Percentiles rank a stretch among this genome's conserved stretches.
phyloP scores from a whole-genome alignment of 1,140 invertebrate species.

The Aphelenchoides avenae region DNA sequence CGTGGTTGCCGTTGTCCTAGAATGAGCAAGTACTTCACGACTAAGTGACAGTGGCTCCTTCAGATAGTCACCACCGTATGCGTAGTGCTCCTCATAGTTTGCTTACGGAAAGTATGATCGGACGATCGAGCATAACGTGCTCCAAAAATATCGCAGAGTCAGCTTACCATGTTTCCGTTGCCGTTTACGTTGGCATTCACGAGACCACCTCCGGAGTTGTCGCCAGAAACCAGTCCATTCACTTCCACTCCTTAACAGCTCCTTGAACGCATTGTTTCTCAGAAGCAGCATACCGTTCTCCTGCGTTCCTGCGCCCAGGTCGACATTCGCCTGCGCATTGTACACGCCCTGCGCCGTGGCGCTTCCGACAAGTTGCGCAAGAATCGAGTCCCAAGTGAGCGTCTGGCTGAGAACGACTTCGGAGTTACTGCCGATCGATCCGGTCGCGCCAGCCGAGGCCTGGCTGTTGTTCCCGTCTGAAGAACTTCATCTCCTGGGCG shows the following conservation, averaged over 20 bases:
- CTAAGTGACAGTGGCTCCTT: no score
- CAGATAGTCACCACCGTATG: no score
- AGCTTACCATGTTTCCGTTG: conserved; percentile 21
- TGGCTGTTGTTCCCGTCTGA: conserved; percentile 19
- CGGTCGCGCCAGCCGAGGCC: conserved; percentile 31
- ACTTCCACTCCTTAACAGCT: conserved; percentile 35
- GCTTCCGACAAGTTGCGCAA: conserved; percentile 31
- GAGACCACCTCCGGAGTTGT: conserved; percentile 24
- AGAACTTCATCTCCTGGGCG: background rate
- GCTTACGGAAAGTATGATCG: no score
- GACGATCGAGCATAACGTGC: no score
- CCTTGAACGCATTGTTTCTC: no score
- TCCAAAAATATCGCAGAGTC: no score
- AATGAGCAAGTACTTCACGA: no score
- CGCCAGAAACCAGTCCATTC: conserved; percentile 34
- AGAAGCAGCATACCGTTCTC: no score
- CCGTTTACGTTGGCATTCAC: conserved; percentile 37
- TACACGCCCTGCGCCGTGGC: conserved; percentile 28
- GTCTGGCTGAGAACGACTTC: conserved; percentile 22
- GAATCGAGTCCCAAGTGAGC: conserved; percentile 26
- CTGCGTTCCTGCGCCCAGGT: conserved; percentile 24
- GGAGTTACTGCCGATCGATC: conserved; percentile 16
- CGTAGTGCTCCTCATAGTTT: no score
- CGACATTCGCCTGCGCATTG: conserved; percentile 37
- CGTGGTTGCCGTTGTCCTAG: conserved; percentile 19